Percentiles rank a stretch among this genome's conserved stretches.
phyloP scores from a whole-genome alignment of 2,113 vertebrate genomes.

The Bubo scandiacus region DNA sequence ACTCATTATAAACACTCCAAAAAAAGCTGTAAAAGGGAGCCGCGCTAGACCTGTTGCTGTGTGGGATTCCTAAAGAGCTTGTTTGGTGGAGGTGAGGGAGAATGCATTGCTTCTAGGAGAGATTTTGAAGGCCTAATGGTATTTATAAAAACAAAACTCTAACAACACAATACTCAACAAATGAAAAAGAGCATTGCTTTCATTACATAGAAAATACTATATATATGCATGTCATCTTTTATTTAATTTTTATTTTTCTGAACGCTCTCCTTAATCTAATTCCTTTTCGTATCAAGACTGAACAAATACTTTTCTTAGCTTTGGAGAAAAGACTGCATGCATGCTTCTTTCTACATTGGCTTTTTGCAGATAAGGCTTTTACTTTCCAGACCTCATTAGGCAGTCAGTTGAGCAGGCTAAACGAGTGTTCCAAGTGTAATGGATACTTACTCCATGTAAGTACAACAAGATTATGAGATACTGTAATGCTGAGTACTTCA shows the following conservation, averaged over 20 bases:
- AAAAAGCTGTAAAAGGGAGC: not conserved
- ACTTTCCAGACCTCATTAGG: constrained; percentile 41
- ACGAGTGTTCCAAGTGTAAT: constrained; percentile 50
- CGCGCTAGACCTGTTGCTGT: not conserved
- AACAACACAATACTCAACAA: not conserved
- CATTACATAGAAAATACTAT: not conserved
- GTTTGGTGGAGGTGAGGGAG: not conserved
- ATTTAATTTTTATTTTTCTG: not conserved
- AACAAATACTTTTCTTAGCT: not conserved
- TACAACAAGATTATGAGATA: constrained; percentile 54
- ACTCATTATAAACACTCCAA: not conserved
- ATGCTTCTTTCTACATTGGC: not conserved
- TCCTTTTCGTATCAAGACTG: not conserved
- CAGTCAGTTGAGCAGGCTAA: constrained; percentile 58
- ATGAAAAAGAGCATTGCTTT: not conserved
- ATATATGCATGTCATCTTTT: not conserved
- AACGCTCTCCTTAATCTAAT: not conserved
- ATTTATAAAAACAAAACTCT: not conserved
- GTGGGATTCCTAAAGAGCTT: not conserved
- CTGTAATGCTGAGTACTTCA: not conserved
- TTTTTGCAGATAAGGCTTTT: constrained; percentile 6
- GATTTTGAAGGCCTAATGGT: not conserved
- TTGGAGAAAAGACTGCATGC: not conserved
- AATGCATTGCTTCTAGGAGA: not conserved
- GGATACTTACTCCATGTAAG: constrained; percentile 45